Evolutionary conservation across 2,888 invertebrate genomes (phyloP), one percentile per base, ranked within the genome.

Genomic region (Neoascia interrupta): DNA sequence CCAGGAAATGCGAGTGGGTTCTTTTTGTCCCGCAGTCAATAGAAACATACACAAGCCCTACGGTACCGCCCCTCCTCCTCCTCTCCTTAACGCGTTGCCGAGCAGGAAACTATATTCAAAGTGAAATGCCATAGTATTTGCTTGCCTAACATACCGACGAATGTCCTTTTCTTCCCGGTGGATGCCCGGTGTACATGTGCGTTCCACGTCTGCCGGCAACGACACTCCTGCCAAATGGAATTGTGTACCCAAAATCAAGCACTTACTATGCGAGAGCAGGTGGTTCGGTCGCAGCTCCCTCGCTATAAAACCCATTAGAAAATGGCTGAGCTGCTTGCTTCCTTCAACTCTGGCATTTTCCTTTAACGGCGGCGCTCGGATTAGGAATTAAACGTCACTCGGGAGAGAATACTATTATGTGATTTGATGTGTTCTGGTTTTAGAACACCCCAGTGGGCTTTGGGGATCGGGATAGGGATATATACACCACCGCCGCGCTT

Each of bases 301-400:
- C 1, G 11, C 26, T 16, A 6, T 11, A 23, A 66, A 37, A 47
- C 11, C 63, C 70, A 61, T 61, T 61, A 61, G 19, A 28, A 70
- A 41, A 34, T 66, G 36, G 36, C 41, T 34, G 19, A 5, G 5
- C 6, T 11, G 15, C 37, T 13, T 28, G 54, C 41, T 63, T 39
- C 26, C 43, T 49, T 73, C 39, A 54, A 39, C 37, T 23, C 26
- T 13, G 39, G n/a, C 41, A 51, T 56, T 39, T 19, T 66, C 51
- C 56, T 54, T 61, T 36, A 64, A 70, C 45, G 58, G 47, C 16
- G 51, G 37, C 26, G 26, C 47, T 36, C 18, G 56, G 61, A 79
- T 79, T 73, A 56, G 66, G 66, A 73, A 79, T 79, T 73, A 61
- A 79, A 79, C 61, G 43, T 37, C 68, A 47, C 41, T 66, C 47